These are phyloP conservation scores for Orchestes rusci DNA, from an alignment of 2,888 invertebrate genomes.

Conservation along the genomic window DNA sequence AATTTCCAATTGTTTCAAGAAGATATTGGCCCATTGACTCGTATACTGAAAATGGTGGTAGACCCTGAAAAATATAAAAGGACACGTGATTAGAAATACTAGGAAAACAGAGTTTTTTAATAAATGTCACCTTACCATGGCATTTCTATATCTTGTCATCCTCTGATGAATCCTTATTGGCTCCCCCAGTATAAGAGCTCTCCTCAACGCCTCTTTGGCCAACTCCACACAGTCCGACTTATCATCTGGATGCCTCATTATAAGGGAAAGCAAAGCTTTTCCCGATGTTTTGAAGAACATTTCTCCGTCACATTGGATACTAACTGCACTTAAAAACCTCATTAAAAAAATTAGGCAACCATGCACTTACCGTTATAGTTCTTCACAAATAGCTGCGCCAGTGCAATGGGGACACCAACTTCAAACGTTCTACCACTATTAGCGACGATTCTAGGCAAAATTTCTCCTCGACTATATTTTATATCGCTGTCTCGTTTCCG, in stretches of 20 bases:
- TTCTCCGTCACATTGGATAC: conserved; percentile 55
- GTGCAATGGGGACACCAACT: conserved; percentile 39
- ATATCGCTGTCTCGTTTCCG: conserved; percentile 29
- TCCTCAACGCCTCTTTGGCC: conserved; percentile 58
- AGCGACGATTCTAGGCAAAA: conserved; percentile 34
- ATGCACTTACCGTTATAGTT: conserved; percentile 36
- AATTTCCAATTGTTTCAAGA: conserved; percentile 55
- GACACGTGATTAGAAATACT: neutral
- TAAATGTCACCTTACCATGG: conserved; percentile 46
- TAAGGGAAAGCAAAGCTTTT: conserved; percentile 60
- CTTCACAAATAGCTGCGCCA: conserved; percentile 40
- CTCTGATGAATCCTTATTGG: conserved; percentile 58
- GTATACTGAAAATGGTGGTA: conserved; percentile 64
- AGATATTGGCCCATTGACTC: conserved; percentile 64
- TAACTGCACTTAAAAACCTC: conserved; percentile 24
- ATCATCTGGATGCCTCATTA: conserved; percentile 50
- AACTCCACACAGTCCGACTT: conserved; percentile 55
- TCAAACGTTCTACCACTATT: conserved; percentile 39
- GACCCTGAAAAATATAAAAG: conserved; percentile 49
- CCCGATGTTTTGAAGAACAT: conserved; percentile 62
- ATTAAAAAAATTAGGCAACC: neutral
- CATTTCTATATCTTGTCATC: conserved; percentile 62
- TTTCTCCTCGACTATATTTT: neutral
- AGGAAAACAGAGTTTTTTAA: neutral
- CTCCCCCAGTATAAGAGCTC: conserved; percentile 58